Conservation (phyloP, 2,113 vertebrate species). For the Smithornis capensis region DNA sequence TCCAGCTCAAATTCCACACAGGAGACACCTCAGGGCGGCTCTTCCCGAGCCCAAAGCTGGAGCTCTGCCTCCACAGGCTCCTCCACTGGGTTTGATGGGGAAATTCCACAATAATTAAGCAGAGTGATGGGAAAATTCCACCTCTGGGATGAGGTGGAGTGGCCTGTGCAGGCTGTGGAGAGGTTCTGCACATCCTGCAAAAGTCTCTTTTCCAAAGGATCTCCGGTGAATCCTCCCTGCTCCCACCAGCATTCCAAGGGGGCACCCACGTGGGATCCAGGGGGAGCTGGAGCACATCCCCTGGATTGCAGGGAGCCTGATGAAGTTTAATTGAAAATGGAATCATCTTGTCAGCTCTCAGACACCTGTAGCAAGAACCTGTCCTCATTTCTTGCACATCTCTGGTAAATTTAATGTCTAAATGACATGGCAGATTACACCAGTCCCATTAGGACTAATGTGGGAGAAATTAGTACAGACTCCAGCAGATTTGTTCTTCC, state of each 20-base stretch:
- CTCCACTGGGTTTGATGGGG: fast-evolving
- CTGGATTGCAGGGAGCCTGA: not conserved
- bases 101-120: not conserved
- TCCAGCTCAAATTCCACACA: not conserved
- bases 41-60: not conserved
- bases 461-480: not conserved
- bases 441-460: not conserved
- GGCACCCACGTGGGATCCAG: fast-evolving
- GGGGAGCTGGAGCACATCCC: not conserved
- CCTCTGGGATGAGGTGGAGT: fast-evolving
- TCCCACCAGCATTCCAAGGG: not conserved
- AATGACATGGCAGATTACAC: not conserved
- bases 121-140: fast-evolving
- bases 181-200: not conserved
- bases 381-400: not conserved
- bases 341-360: not conserved
- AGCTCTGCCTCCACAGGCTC: not conserved
- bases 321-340: not conserved
- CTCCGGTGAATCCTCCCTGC: not conserved
- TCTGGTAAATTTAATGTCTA: not conserved
- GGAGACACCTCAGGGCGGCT: not conserved
- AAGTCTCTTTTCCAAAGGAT: not conserved
- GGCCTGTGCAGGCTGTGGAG: not conserved
- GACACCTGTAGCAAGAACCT: not conserved
- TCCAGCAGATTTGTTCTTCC: not conserved